Conservation (phyloP, 2,797 vertebrate species). For the Huso huso region DNA sequence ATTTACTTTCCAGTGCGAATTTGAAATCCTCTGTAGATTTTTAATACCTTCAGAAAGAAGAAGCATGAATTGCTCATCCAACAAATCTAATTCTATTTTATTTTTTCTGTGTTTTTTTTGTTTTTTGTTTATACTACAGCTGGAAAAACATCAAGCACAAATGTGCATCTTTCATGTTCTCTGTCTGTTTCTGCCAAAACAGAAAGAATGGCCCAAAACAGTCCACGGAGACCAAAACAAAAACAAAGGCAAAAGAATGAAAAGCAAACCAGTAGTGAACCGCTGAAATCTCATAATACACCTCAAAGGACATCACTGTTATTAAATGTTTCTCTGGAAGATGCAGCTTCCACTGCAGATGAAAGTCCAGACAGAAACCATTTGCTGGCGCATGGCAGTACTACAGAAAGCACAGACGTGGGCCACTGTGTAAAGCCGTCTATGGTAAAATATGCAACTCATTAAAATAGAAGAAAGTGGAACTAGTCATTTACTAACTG, state of each 20-base stretch:
- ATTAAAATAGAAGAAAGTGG: too few species aligned
- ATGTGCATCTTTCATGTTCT: constrained; percentile 26
- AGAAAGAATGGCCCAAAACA: constrained; percentile 26
- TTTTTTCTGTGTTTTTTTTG: not conserved
- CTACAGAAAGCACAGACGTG: constrained; percentile 12
- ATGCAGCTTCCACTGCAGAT: not conserved
- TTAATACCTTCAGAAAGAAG: constrained; percentile 13
- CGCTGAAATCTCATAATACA: not conserved
- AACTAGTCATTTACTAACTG: too few species aligned
- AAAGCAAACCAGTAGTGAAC: not conserved
- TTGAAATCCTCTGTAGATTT: constrained; percentile 12
- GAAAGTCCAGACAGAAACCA: constrained; percentile 9
- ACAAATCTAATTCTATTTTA: constrained; percentile 5
- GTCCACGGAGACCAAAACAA: constrained; percentile 17
- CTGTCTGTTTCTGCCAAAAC: constrained; percentile 44
- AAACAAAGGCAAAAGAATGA: not conserved
- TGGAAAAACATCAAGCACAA: constrained; percentile 46
- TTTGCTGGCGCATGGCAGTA: not conserved
- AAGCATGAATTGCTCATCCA: constrained; percentile 8
- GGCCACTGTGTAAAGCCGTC: constrained; percentile 31
- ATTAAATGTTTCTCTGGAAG: not conserved
- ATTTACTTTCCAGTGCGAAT: constrained; percentile 13
- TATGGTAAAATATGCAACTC: constrained; percentile 36
- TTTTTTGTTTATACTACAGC: not conserved
- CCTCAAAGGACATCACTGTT: not conserved